Evolutionary conservation across 1,140 invertebrate genomes (phyloP).

Genomic region (Bombus confusus): DNA sequence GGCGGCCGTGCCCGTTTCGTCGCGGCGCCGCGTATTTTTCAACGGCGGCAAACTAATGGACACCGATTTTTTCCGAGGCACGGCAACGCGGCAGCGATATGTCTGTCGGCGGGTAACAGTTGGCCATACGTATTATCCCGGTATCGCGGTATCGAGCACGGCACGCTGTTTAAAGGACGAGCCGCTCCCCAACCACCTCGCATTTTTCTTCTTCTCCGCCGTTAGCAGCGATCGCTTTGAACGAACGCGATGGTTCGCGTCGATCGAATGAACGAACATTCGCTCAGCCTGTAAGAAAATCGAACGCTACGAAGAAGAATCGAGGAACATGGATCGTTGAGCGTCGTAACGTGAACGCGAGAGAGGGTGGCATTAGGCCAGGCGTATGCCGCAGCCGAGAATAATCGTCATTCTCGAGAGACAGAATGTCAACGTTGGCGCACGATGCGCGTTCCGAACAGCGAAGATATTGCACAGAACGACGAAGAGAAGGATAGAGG

Average conservation of each 20-base stretch:
- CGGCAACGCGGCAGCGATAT: constrained; percentile 24
- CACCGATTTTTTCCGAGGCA: constrained; percentile 30
- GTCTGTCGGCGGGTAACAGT: constrained; percentile 43
- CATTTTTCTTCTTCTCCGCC: constrained; percentile 1
- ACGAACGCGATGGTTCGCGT: neutral
- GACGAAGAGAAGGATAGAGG: too few species aligned
- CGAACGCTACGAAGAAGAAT: neutral
- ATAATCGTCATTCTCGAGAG: too few species aligned
- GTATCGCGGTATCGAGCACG: constrained; percentile 19
- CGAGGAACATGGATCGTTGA: neutral
- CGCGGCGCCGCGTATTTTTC: constrained; percentile 40
- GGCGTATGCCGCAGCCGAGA: too few species aligned
- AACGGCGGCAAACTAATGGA: constrained; percentile 42
- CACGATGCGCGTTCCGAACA: neutral
- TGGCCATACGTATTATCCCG: constrained; percentile 35
- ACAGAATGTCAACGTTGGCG: too few species aligned
- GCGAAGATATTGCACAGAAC: neutral
- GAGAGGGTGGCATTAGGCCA: too few species aligned
- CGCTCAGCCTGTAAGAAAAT: neutral
- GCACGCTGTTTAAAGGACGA: constrained; percentile 11
- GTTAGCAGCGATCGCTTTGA: neutral
- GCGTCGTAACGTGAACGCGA: too few species aligned
- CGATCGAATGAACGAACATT: neutral
- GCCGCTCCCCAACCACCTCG: neutral
- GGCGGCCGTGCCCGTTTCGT: constrained; percentile 7